These are phyloP conservation scores for Lymantria monacha DNA, from an alignment of 2,888 invertebrate species.

Conservation along the genomic window DNA sequence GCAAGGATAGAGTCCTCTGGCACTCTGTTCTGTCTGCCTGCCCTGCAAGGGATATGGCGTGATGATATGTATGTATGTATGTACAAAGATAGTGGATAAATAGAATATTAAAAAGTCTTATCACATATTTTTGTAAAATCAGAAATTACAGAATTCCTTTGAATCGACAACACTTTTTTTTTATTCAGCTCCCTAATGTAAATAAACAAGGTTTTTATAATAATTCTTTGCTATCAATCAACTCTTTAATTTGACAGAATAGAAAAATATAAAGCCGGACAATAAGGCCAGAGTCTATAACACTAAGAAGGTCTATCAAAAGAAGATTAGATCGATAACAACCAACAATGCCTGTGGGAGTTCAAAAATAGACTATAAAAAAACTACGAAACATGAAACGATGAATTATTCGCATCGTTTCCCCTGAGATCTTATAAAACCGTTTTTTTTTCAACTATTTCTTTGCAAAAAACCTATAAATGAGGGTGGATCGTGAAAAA, in stretches of 20 bases:
- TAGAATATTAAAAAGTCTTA: too few species aligned
- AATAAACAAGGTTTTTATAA: too few species aligned
- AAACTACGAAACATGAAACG: slow-evolving; percentile 77
- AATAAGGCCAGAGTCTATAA: slow-evolving; percentile 67
- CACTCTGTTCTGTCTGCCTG: too few species aligned
- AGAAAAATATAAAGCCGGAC: slow-evolving; percentile 58
- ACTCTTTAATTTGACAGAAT: slow-evolving; percentile 55
- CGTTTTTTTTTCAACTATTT: slow-evolving; percentile 63
- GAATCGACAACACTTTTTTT: too few species aligned
- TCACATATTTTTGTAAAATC: too few species aligned
- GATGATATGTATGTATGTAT: too few species aligned
- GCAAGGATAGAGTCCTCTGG: too few species aligned
- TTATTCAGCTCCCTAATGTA: too few species aligned
- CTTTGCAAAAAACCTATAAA: slow-evolving; percentile 73
- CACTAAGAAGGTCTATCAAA: slow-evolving; percentile 75
- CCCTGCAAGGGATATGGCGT: too few species aligned
- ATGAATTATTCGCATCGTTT: slow-evolving; percentile 81
- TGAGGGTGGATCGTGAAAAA: slow-evolving; percentile 69
- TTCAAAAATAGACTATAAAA: slow-evolving; percentile 59
- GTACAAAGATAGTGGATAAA: too few species aligned
- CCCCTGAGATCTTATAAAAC: slow-evolving; percentile 76
- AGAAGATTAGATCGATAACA: slow-evolving; percentile 77
- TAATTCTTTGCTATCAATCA: slow-evolving; percentile 53
- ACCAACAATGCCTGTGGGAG: slow-evolving; percentile 72
- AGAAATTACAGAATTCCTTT: too few species aligned